Percentiles rank a stretch among this genome's conserved stretches.
Evolutionary conservation across 2,797 vertebrate genomes (phyloP).

Genomic region (Phaenicophaeus curvirostris): DNA sequence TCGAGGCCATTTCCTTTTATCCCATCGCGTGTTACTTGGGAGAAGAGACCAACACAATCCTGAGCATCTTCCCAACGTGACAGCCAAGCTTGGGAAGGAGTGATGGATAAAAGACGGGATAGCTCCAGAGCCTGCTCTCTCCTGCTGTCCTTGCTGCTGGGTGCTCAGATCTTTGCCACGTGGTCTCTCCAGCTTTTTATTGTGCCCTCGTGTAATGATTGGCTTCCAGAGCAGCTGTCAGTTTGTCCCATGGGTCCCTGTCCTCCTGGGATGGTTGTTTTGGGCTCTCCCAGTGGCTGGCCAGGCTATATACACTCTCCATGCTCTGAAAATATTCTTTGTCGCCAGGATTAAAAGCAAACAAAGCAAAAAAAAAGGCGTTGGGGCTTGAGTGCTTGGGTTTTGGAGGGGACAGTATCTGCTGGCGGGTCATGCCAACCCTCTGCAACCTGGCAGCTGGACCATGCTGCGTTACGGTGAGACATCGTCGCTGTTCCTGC

Average conservation of each 20-base stretch:
- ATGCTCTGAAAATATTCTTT: not conserved
- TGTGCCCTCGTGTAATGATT: not conserved
- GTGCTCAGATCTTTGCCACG: not conserved
- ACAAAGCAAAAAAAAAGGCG: not conserved
- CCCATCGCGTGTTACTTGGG: too few relatives aligned
- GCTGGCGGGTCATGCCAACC: not conserved
- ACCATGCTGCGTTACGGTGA: too few relatives aligned
- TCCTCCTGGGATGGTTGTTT: not conserved
- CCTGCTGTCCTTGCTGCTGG: not conserved
- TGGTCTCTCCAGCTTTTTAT: not conserved
- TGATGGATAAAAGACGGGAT: not conserved
- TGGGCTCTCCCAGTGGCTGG: not conserved
- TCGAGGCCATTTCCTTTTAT: too few relatives aligned
- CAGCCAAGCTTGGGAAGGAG: not conserved
- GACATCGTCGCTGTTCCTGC: too few relatives aligned
- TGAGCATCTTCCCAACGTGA: not conserved
- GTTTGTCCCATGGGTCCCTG: not conserved
- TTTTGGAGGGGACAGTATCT: not conserved
- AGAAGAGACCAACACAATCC: not conserved
- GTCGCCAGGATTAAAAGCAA: not conserved
- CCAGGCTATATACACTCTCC: accelerated
- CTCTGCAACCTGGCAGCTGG: too few relatives aligned
- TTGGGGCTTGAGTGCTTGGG: not conserved
- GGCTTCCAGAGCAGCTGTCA: not conserved
- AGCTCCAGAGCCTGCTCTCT: not conserved